phyloP scores from a whole-genome alignment of 2,113 vertebrate species.

The Orthonyx spaldingii region DNA sequence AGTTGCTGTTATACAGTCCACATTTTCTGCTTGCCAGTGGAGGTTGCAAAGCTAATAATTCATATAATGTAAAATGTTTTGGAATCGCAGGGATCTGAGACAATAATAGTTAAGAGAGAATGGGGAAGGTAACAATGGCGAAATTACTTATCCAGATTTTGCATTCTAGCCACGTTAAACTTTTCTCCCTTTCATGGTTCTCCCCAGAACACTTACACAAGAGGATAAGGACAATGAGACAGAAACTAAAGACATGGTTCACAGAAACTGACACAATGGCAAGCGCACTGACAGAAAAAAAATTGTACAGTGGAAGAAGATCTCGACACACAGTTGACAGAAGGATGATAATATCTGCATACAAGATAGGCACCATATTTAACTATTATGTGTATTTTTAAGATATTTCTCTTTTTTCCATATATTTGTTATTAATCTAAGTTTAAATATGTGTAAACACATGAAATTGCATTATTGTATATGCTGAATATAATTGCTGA shows the following conservation, averaged over 20 bases:
- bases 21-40: neutral
- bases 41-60: neutral
- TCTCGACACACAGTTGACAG: neutral
- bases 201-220: neutral
- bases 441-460: neutral
- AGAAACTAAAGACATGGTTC: neutral
- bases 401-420: neutral
- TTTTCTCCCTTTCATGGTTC: neutral
- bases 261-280: neutral
- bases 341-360: neutral
- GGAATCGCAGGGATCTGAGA: neutral
- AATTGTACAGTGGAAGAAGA: neutral
- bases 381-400: neutral
- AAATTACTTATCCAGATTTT: neutral
- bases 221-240: neutral
- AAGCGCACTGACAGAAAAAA: neutral
- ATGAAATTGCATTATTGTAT: neutral
- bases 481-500: neutral
- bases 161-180: neutral
- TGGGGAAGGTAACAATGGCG: neutral
- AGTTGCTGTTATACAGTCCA: neutral
- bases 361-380: neutral
- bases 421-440: neutral
- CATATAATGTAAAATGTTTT: neutral
- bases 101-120: neutral